Conservation (phyloP, 2,113 vertebrate species). For the Ictidomys tridecemlineatus region DNA sequence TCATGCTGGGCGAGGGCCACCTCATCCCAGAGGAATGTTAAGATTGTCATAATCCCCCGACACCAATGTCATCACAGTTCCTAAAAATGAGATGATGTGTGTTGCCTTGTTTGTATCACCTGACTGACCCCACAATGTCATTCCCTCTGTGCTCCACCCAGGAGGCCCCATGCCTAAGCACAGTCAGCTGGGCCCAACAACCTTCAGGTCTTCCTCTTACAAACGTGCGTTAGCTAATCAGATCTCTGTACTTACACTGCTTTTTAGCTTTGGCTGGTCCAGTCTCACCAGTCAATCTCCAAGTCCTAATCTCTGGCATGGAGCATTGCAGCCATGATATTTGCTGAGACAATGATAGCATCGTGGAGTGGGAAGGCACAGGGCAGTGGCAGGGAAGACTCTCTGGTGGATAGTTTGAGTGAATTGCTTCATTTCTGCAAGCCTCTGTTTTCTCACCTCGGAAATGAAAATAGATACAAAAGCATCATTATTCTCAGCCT, state of each 20-base stretch:
- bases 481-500: not conserved
- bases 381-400: not conserved
- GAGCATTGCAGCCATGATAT: not conserved
- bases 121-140: not conserved
- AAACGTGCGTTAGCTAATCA: not conserved
- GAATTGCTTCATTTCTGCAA: constrained; percentile 8
- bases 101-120: not conserved
- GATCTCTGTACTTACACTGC: not conserved
- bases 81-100: not conserved
- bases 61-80: not conserved
- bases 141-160: not conserved
- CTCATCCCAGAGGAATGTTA: not conserved
- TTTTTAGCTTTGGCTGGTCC: not conserved
- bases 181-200: not conserved
- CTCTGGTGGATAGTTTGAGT: not conserved
- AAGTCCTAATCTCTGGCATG: not conserved
- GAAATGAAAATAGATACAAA: not conserved
- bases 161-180: not conserved
- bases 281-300: not conserved
- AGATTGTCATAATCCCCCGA: not conserved
- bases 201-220: not conserved
- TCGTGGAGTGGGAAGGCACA: fast-evolving
- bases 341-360: not conserved
- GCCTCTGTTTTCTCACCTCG: not conserved
- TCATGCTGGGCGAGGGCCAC: not conserved